Evolutionary conservation across 2,888 invertebrate species (phyloP).

Genomic region (Sphecodes monilicornis): DNA sequence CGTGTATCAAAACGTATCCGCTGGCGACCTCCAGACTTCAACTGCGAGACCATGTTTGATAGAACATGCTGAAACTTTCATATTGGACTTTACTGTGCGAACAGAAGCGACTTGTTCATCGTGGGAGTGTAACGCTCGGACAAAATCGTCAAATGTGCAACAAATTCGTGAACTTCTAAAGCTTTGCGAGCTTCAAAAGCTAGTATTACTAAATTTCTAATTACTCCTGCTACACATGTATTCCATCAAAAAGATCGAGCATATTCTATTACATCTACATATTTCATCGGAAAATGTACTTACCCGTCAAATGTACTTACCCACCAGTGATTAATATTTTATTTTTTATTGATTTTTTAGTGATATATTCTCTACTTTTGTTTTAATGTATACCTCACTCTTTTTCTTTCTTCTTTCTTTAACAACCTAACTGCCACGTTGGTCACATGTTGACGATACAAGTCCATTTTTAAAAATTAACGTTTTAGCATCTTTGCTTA

Average conservation of each 20-base stretch:
- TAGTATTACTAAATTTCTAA: background rate
- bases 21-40: background rate
- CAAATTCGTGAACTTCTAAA: background rate
- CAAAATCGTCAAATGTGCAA: background rate
- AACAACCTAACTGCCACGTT: no score
- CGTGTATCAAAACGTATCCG: slow-evolving; percentile 10
- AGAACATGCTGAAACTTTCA: background rate
- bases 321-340: no score
- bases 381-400: no score
- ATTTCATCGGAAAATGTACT: background rate
- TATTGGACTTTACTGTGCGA: background rate
- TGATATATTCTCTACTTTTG: no score
- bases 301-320: no score
- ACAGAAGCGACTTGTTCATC: background rate
- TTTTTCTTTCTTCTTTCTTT: no score
- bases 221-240: background rate
- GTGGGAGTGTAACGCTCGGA: background rate
- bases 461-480: no score
- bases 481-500: no score
- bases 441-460: no score
- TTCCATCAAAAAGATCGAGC: background rate
- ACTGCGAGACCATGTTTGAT: background rate
- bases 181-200: background rate
- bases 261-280: background rate
- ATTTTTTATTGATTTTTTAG: no score